A percentile compares a stretch with the other conserved stretches of the same genome.
These are phyloP conservation scores for Plutella xylostella DNA, from an alignment of 2,888 invertebrate genomes.

Conservation along the genomic window DNA sequence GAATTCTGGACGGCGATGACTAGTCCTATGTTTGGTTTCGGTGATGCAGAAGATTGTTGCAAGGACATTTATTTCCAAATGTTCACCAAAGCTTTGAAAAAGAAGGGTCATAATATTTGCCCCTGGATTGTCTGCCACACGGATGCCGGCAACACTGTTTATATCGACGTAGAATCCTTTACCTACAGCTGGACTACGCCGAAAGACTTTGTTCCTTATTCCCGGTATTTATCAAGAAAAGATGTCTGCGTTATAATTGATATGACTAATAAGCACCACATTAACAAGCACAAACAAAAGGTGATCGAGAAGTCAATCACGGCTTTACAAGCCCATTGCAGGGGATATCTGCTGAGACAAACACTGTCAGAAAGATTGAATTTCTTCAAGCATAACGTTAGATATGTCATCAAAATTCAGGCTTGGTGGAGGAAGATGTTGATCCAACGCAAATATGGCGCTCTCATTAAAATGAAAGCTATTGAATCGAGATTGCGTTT, in stretches of 20 bases:
- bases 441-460: slow-evolving; percentile 52
- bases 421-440: slow-evolving; percentile 72
- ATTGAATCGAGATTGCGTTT: slow-evolving; percentile 46
- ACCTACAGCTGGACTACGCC: slow-evolving; percentile 65
- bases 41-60: slow-evolving; percentile 40
- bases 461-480: slow-evolving; percentile 49
- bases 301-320: slow-evolving; percentile 53
- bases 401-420: slow-evolving; percentile 63
- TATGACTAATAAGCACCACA: slow-evolving; percentile 53
- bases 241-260: slow-evolving; percentile 48
- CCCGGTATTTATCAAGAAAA: slow-evolving; percentile 56
- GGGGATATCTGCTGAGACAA: slow-evolving; percentile 71
- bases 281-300: slow-evolving; percentile 48
- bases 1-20: slow-evolving; percentile 48
- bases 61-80: slow-evolving; percentile 58
- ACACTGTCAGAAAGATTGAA: slow-evolving; percentile 42
- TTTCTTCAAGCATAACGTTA: slow-evolving; percentile 48
- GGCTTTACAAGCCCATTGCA: slow-evolving; percentile 70
- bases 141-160: slow-evolving; percentile 59
- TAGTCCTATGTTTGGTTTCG: slow-evolving; percentile 32
- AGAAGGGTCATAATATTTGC: slow-evolving; percentile 50
- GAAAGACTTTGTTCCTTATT: slow-evolving; percentile 58
- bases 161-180: slow-evolving; percentile 63
- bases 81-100: slow-evolving; percentile 54
- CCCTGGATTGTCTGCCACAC: slow-evolving; percentile 66